Conservation (phyloP, 2,888 invertebrate species). For the Coelopa pilipes region DNA sequence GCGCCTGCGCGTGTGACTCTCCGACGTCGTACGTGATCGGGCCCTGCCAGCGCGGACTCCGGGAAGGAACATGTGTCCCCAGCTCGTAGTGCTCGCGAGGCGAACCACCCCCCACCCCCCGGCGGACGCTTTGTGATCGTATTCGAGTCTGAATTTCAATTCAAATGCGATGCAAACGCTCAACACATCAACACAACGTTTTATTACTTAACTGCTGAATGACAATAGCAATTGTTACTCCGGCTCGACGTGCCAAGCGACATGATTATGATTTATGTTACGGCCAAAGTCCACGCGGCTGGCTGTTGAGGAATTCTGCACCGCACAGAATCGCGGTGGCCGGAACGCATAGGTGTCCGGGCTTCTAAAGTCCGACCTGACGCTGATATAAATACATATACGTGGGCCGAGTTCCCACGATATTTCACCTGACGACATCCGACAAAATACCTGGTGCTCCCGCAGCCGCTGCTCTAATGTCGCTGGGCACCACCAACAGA, state of each 20-base stretch:
- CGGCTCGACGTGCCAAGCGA: conserved; percentile 24
- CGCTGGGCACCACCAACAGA: neutral
- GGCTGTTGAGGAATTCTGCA: conserved; percentile 20
- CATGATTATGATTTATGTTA: conserved; percentile 39
- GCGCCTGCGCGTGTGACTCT: conserved; percentile 45
- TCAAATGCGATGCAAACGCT: neutral
- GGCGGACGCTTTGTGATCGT: conserved; percentile 59
- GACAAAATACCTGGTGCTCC: neutral
- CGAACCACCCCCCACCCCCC: conserved; percentile 19
- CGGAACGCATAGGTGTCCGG: too few relatives aligned
- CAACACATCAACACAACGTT: too few relatives aligned
- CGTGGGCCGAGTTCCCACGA: neutral
- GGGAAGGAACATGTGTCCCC: conserved; percentile 61
- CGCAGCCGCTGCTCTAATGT: too few relatives aligned
- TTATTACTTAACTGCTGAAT: neutral
- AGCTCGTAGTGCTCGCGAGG: conserved; percentile 55
- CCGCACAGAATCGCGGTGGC: neutral
- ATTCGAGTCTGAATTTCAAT: conserved; percentile 52
- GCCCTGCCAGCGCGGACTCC: conserved; percentile 58
- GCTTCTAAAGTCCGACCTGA: too few relatives aligned
- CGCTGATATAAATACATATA: too few relatives aligned
- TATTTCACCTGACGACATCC: neutral
- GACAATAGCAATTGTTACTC: neutral
- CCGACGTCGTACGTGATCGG: conserved; percentile 53
- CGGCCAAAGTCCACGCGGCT: conserved; percentile 39